Percentiles rank a stretch among this genome's conserved stretches.
Evolutionary conservation across 2,888 invertebrate species (phyloP).

Genomic region (Gibbula magus): DNA sequence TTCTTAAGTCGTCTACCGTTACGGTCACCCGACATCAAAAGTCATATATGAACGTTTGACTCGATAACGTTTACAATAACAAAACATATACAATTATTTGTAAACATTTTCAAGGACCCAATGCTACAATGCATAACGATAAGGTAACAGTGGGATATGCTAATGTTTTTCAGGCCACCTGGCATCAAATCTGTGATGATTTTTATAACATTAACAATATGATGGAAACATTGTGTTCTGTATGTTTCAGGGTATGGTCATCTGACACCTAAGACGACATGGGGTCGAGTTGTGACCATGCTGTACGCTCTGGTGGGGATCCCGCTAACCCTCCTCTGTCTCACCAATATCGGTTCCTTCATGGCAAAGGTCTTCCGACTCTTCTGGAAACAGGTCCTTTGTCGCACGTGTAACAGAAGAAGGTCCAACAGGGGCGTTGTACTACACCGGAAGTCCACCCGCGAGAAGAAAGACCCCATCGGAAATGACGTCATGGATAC

Average conservation of each 20-base stretch:
- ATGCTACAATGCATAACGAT: too few relatives aligned
- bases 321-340: conserved; percentile 63
- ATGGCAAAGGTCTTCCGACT: conserved; percentile 61
- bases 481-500: background rate
- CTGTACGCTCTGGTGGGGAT: conserved; percentile 65
- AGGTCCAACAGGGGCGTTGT: conserved; percentile 44
- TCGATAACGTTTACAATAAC: too few relatives aligned
- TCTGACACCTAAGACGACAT: conserved; percentile 63
- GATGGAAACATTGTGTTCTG: background rate
- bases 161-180: too few relatives aligned
- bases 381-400: conserved; percentile 52
- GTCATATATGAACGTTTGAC: too few relatives aligned
- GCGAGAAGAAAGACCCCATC: background rate
- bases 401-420: conserved; percentile 35
- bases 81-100: too few relatives aligned
- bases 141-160: too few relatives aligned
- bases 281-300: conserved; percentile 61
- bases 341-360: conserved; percentile 64
- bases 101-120: too few relatives aligned
- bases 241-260: conserved; percentile 65
- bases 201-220: too few relatives aligned
- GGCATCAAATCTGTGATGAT: too few relatives aligned
- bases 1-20: too few relatives aligned
- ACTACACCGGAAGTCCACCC: conserved; percentile 43
- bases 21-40: too few relatives aligned